Evolutionary conservation across 1,140 invertebrate species (phyloP), one percentile per base, ranked within the genome.

Genomic region (Neuroterus valhalla): DNA sequence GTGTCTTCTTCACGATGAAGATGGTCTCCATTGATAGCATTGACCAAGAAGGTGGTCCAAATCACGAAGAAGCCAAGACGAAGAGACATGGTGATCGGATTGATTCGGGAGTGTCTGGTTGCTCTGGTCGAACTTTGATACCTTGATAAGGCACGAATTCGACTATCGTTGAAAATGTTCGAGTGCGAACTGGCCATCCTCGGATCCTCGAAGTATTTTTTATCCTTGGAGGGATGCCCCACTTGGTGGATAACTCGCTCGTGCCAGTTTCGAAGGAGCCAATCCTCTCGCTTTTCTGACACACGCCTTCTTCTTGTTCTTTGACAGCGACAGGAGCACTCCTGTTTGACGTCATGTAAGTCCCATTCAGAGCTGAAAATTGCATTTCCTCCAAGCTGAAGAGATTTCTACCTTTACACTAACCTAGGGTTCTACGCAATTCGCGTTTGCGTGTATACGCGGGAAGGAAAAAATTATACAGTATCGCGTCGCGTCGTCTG

Each of bases 311-410:
- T 62, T 62, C 55, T 62, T 62, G 26, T n/a, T 4, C 23, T 1
- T 62, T 12, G 15, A 62, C 55, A 8, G 31, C 55, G 55, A 5
- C 55, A 38, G 55, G 55, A 62, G 55, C 26, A 62, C 55, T 62
- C 55, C 55, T 62, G 26, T 62, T 62, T 62, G 55, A 62, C 55
- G 55, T 62, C 55, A n/a, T n/a, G n/a, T n/a, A n/a, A 62, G 55
- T 62, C 31, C 55, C 55, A 62, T 62, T 62, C 23, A 31, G 55
- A 31, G 55, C 55, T 23, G 55, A 31, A 62, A 62, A 62, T 26
- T 5, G 55, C 31, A 26, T 62, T 62, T 31, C 55, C 55, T 26
- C 8, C 26, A 31, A 3, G 2, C 12, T 1, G 21, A 38, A 1
- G 55, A 38, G 55, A 62, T 62, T 62, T 62, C n/a, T 62, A 15